These are phyloP conservation scores for Thymelicus lineola DNA, from an alignment of 2,888 invertebrate genomes.

Conservation along the genomic window DNA sequence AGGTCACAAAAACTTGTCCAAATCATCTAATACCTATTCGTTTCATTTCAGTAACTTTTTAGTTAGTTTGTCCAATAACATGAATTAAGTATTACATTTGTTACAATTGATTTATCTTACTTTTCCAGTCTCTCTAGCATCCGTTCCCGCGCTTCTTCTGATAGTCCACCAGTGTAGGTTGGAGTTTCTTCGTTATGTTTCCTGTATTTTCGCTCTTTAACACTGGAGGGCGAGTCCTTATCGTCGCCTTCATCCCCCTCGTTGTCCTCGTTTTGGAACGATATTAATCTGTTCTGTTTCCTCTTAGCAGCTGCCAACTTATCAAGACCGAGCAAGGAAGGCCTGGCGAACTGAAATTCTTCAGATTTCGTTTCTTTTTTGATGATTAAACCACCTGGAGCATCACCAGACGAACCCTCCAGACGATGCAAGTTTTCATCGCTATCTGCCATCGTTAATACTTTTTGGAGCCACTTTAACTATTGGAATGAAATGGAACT, in stretches of 20 bases:
- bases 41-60: too few relatives aligned
- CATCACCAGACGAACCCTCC: constrained; percentile 87
- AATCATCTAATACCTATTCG: too few relatives aligned
- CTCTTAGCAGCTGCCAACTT: constrained; percentile 92
- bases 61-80: too few relatives aligned
- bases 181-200: constrained; percentile 95
- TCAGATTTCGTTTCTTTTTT: constrained; percentile 86
- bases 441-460: constrained; percentile 66
- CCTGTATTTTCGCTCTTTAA: constrained; percentile 88
- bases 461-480: not conserved
- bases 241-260: constrained; percentile 59
- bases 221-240: constrained; percentile 49
- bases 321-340: constrained; percentile 93
- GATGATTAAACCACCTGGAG: constrained; percentile 90
- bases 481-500: not conserved
- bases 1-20: too few relatives aligned
- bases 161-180: constrained; percentile 96
- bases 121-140: constrained; percentile 87
- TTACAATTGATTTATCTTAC: constrained; percentile 25
- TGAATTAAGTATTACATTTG: too few relatives aligned
- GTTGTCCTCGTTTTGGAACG: constrained; percentile 83
- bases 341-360: constrained; percentile 91
- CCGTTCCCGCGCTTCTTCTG: constrained; percentile 90
- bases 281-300: constrained; percentile 88
- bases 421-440: constrained; percentile 89